phyloP scores from a whole-genome alignment of 92 coral and sea anemone species.

The Paramuricea clavata region DNA sequence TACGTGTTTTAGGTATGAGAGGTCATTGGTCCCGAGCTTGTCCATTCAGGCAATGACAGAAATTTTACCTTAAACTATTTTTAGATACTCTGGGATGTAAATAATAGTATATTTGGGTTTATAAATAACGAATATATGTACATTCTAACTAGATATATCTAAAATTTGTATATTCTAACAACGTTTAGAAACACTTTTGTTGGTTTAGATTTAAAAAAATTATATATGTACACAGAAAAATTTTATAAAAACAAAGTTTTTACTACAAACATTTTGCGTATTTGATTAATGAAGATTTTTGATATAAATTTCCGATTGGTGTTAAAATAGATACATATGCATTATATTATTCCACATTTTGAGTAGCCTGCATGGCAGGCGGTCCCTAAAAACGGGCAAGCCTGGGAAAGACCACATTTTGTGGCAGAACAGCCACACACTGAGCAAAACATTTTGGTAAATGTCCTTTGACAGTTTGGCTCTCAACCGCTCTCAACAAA shows the following conservation, averaged over 20 bases:
- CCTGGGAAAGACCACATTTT: too few species aligned
- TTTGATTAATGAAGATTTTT: too few species aligned
- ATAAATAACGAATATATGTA: not conserved
- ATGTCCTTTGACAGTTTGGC: too few species aligned
- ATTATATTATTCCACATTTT: too few species aligned
- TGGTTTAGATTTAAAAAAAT: not conserved
- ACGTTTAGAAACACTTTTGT: not conserved
- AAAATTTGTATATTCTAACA: not conserved
- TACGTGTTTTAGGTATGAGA: slow-evolving; percentile 78
- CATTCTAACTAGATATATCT: not conserved
- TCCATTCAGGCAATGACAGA: slow-evolving; percentile 69
- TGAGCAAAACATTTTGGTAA: too few species aligned
- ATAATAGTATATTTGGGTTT: not conserved
- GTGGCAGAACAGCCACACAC: too few species aligned
- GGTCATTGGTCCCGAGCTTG: slow-evolving; percentile 94
- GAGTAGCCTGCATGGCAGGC: too few species aligned
- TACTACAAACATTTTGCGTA: not conserved
- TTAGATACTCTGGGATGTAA: not conserved
- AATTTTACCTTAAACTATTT: not conserved
- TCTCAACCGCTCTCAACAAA: too few species aligned
- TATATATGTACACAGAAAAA: not conserved
- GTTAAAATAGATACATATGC: too few species aligned
- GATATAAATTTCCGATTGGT: too few species aligned
- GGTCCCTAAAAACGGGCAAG: too few species aligned
- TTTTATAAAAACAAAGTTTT: not conserved